Conservation (phyloP, 2,888 invertebrate species). For the Smittia sp. region DNA sequence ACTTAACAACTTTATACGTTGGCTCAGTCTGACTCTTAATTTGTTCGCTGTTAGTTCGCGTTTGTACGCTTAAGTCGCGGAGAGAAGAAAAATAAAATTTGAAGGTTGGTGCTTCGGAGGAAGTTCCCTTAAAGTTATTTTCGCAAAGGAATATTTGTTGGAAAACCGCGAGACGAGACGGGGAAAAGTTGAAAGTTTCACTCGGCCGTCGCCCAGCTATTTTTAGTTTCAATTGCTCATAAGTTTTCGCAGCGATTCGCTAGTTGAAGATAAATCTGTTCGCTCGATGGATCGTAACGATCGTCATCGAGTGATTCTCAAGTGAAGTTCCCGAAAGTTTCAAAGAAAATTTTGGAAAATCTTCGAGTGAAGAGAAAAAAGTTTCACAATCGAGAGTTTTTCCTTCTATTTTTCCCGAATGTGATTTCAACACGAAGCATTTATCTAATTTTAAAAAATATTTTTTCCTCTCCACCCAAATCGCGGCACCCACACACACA, state of each 20-base stretch:
- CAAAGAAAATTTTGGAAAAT: slow-evolving; percentile 24
- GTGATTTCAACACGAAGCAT: slow-evolving; percentile 40
- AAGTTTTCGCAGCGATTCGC: neutral
- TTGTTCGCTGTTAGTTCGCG: slow-evolving; percentile 36
- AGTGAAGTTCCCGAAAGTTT: neutral
- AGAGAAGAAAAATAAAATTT: slow-evolving; percentile 21
- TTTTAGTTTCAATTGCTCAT: slow-evolving; percentile 1
- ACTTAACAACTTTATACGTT: slow-evolving; percentile 36
- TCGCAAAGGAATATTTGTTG: slow-evolving; percentile 2
- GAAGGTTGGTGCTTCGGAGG: slow-evolving; percentile 32
- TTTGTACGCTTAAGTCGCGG: slow-evolving; percentile 31
- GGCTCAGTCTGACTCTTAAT: slow-evolving; percentile 40
- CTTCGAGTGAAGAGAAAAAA: slow-evolving; percentile 24
- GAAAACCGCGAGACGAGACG: slow-evolving; percentile 1
- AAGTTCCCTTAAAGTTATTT: slow-evolving; percentile 1
- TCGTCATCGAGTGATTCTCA: neutral
- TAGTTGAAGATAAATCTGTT: neutral
- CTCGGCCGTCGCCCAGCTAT: slow-evolving; percentile 5
- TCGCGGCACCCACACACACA: slow-evolving; percentile 30
- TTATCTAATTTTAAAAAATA: slow-evolving; percentile 39
- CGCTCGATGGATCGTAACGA: neutral
- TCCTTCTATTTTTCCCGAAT: slow-evolving; percentile 24
- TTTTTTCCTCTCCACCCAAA: slow-evolving; percentile 31
- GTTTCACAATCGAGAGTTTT: slow-evolving; percentile 36
- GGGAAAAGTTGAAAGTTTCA: neutral